Conservation (phyloP, 2,113 vertebrate species). For the Capreolus pygargus region DNA sequence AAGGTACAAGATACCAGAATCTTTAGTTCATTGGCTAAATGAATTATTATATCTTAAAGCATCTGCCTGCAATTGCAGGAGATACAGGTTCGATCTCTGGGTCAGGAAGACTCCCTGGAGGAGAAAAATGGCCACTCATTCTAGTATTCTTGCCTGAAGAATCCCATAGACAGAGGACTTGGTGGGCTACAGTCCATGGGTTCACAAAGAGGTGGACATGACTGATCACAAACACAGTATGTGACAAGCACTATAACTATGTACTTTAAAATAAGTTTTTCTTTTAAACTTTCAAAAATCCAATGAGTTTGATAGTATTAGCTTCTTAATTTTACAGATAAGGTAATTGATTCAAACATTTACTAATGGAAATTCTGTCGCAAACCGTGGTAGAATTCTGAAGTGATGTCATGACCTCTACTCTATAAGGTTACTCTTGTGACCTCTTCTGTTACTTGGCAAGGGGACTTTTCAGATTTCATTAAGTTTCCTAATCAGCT, state of each 20-base stretch:
- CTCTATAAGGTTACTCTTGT: background rate
- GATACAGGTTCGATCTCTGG: background rate
- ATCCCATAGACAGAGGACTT: background rate
- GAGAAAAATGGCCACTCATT: background rate
- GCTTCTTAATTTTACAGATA: background rate
- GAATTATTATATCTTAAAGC: background rate
- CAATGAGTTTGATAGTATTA: background rate
- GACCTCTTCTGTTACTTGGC: background rate
- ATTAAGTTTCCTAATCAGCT: constrained; percentile 48
- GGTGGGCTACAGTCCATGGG: background rate
- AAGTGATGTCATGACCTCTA: background rate
- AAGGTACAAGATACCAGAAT: background rate
- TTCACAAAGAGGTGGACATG: background rate
- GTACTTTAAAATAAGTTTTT: background rate
- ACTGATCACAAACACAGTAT: background rate
- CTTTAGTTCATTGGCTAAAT: background rate
- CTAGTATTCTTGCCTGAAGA: background rate
- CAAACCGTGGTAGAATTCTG: background rate
- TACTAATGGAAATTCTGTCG: background rate
- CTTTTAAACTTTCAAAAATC: background rate
- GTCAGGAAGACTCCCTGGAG: background rate
- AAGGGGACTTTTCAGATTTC: constrained; percentile 37
- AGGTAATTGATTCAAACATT: background rate
- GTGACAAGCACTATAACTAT: background rate
- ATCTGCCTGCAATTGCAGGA: background rate